Evolutionary conservation across 2,888 invertebrate species (phyloP), one percentile per base, ranked within the genome.

Genomic region (Epirrita christyi): DNA sequence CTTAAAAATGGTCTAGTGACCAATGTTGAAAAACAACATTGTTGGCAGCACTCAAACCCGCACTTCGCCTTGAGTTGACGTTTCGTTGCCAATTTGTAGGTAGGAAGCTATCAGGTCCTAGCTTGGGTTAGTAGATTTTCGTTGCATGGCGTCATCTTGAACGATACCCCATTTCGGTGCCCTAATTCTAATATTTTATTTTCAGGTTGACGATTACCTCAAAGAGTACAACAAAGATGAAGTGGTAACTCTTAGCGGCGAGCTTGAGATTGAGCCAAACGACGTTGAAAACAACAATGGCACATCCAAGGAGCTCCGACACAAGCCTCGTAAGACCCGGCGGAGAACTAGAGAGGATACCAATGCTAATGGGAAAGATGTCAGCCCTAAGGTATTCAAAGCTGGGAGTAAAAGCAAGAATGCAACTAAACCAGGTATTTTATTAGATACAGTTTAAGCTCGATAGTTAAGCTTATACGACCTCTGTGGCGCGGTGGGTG

Each of bases 221-320:
- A 92, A 91, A 73, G 92, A 92, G 60, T 92, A 92, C 62, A 92
- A 92, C 45, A 91, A 87, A 67, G 92, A 92, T 64, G 92, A 92
- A 75, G 88, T 88, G 5, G 86, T 92, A 0, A 92, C 92, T 2
- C 70, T 92, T 0, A 92, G 92, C 29, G 92, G 92, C 5, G 92
- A 92, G 46, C 63, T 92, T n/a, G 92, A 92, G 61, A 92, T 92
- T 42, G 92, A 92, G 59, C 79, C 76, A 0, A 90, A 92, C 75
- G 92, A 92, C 65, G 72, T 85, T 36, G 90, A 90, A 42, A 92
- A 92, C 61, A 92, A 92, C 61, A 92, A 92, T 27, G 86, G 88
- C 0, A 76, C 72, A 0, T 67, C 79, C 0, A 90, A 85, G 59
- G 92, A 91, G 15, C 67, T 85, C 0, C 75, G 87, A 9, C 86